Conservation (phyloP, 2,113 vertebrate species). For the Microcebus lehilahytsara region DNA sequence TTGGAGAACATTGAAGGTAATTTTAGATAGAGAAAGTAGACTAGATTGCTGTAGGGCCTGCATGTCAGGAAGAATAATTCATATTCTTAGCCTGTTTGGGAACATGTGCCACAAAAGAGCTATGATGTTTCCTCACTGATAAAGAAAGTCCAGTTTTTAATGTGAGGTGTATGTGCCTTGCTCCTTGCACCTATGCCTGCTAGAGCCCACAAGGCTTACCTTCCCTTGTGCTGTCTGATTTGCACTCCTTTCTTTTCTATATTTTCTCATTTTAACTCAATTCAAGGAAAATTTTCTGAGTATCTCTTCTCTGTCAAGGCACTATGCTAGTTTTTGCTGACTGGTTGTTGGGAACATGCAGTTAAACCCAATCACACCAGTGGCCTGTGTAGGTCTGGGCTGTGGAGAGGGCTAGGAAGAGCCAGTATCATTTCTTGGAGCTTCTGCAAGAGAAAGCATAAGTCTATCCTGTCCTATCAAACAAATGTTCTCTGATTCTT, state of each 20-base stretch:
- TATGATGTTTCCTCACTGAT: not conserved
- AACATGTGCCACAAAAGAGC: not conserved
- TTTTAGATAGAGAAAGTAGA: not conserved
- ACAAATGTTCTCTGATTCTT: not conserved
- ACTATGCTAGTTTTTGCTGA: not conserved
- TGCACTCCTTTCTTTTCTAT: not conserved
- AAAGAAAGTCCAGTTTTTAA: not conserved
- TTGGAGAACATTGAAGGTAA: not conserved
- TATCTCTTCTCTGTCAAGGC: not conserved
- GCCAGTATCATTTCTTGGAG: not conserved
- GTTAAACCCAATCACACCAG: not conserved
- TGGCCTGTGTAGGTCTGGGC: not conserved
- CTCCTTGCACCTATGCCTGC: not conserved
- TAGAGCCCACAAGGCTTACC: not conserved
- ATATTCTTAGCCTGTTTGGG: not conserved
- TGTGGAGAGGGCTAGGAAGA: not conserved
- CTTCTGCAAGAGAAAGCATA: not conserved
- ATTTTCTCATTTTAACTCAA: constrained; percentile 40
- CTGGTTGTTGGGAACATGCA: not conserved
- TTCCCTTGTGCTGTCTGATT: not conserved
- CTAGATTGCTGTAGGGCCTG: not conserved
- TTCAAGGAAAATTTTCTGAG: not conserved
- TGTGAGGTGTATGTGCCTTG: not conserved
- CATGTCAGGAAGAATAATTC: not conserved
- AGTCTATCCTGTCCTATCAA: not conserved